Percentiles rank a stretch among this genome's conserved stretches.
Evolutionary conservation across 2,113 vertebrate species (phyloP).

Genomic region (Ailurus styani): DNA sequence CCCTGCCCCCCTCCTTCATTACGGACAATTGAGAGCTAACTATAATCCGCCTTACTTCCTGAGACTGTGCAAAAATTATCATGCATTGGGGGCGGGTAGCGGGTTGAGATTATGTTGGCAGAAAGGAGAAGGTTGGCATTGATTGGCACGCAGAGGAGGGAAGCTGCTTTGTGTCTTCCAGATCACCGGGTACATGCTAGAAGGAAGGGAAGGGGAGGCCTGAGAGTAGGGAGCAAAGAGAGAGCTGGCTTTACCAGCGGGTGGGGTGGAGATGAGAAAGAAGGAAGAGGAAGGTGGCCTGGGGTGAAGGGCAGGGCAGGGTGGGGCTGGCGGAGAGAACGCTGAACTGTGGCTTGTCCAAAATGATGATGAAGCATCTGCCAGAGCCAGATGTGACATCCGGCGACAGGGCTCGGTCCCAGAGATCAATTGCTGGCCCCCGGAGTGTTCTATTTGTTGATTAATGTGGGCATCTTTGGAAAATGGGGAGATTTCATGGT

Average conservation of each 20-base stretch:
- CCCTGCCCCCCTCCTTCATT: neutral
- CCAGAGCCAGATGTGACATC: neutral
- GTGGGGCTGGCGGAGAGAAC: neutral
- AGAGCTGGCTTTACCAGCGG: neutral
- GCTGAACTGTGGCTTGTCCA: neutral
- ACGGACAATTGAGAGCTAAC: fast-evolving
- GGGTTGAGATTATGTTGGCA: neutral
- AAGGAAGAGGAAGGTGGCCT: neutral
- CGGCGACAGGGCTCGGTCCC: neutral
- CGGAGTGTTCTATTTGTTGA: neutral
- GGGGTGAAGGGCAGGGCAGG: too few relatives aligned
- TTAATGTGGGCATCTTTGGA: neutral
- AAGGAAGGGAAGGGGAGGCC: neutral
- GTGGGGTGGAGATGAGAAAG: neutral
- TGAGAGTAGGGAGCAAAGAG: neutral
- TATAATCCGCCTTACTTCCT: neutral
- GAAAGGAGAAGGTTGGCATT: neutral
- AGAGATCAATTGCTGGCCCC: neutral
- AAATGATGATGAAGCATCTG: neutral
- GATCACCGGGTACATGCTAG: neutral
- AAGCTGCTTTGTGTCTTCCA: neutral
- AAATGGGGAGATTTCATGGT: neutral
- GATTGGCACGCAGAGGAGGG: neutral
- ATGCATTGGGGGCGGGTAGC: neutral
- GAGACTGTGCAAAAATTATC: neutral